A percentile compares a stretch with the other conserved stretches of the same genome.
phyloP scores from a whole-genome alignment of 2,888 invertebrate genomes.

The Leuctra nigra region DNA sequence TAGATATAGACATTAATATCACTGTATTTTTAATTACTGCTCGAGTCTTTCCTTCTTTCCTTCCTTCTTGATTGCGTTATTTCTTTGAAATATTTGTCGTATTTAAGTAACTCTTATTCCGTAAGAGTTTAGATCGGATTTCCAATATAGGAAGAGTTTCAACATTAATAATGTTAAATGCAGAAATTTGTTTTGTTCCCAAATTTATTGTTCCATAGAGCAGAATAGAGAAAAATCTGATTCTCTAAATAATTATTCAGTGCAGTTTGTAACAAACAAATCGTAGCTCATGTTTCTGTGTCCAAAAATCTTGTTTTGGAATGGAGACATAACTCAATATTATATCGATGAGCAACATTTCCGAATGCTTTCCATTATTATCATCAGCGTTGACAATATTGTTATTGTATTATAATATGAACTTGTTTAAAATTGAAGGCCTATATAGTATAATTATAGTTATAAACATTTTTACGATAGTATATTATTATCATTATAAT shows the following conservation, averaged over 20 bases:
- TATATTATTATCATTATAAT: too few species aligned
- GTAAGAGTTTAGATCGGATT: conserved; percentile 1
- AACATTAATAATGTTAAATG: background rate
- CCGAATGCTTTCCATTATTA: conserved; percentile 21
- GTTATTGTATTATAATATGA: conserved; percentile 26
- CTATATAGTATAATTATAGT: conserved; percentile 25
- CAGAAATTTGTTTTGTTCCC: background rate
- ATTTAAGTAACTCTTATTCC: conserved; percentile 14
- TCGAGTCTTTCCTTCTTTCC: conserved; percentile 11
- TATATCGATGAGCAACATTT: conserved; percentile 8
- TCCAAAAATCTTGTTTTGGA: conserved; percentile 2
- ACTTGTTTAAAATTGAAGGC: conserved; percentile 27
- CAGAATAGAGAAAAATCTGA: too few species aligned
- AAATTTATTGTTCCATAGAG: too few species aligned
- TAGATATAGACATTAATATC: conserved; percentile 17
- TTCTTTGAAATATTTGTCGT: conserved; percentile 22
- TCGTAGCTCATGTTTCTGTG: conserved; percentile 17
- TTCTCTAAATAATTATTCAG: too few species aligned
- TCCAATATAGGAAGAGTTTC: background rate
- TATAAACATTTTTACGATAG: conserved; percentile 26
- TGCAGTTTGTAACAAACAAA: conserved; percentile 22
- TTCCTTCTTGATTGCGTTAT: too few species aligned
- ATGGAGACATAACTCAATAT: background rate
- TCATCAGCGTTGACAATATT: conserved; percentile 29
- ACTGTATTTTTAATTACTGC: conserved; percentile 24